These are phyloP conservation scores for Gymnocheta viridis DNA, from an alignment of 2,888 invertebrate species.

Conservation along the genomic window DNA sequence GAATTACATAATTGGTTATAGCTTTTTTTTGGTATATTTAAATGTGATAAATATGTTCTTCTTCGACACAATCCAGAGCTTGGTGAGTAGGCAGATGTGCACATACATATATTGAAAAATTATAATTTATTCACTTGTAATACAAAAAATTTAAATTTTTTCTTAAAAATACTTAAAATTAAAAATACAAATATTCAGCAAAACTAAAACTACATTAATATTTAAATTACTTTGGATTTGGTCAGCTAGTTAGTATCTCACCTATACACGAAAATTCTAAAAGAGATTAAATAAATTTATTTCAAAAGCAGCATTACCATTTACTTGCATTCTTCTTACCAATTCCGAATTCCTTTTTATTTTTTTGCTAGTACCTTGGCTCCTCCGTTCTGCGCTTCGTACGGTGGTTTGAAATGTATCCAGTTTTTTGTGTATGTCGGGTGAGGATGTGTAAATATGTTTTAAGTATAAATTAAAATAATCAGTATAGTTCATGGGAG, in stretches of 20 bases:
- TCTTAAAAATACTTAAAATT: too few species aligned
- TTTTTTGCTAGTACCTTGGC: neutral
- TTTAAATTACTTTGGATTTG: neutral
- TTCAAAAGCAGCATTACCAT: conserved; percentile 14
- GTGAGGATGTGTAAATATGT: conserved; percentile 78
- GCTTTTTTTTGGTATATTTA: too few species aligned
- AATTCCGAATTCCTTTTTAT: neutral
- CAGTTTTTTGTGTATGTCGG: conserved; percentile 66
- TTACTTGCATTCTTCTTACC: conserved; percentile 41
- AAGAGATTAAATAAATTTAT: conserved; percentile 52
- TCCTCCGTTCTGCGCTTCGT: neutral
- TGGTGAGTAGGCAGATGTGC: too few species aligned
- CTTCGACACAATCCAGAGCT: too few species aligned
- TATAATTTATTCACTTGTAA: too few species aligned
- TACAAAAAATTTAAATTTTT: too few species aligned
- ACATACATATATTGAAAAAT: too few species aligned
- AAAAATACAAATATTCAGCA: too few species aligned
- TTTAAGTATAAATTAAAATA: conserved; percentile 81
- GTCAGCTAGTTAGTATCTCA: too few species aligned
- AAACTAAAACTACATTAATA: too few species aligned
- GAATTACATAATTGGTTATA: too few species aligned
- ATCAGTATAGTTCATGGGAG: conserved; percentile 81
- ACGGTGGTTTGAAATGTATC: conserved; percentile 45
- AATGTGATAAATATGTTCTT: too few species aligned
- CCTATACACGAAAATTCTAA: conserved; percentile 34